Base-by-base conservation (phyloP, 2,888 invertebrate species). In the Morinoia aosen region DNA sequence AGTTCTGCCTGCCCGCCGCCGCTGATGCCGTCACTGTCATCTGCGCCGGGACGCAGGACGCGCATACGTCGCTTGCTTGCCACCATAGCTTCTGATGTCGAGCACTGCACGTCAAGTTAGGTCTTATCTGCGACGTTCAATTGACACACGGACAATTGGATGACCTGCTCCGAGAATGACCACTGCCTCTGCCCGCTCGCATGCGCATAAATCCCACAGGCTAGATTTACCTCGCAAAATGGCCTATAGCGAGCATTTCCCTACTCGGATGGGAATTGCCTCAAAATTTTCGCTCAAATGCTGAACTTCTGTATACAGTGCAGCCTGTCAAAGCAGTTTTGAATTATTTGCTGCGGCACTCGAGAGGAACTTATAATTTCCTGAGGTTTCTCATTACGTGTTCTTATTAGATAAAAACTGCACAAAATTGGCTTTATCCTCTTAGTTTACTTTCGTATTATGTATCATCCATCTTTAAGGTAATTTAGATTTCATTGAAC, bases 91-190 rank as follows among this genome's bases (percentile, higher is more conserved):
- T 57, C 57, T 93, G 95, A 95, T 95, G 95, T 39, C 95, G 64
- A n/a, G 95, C 64, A 19, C 48, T 61, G 19, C 95, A 61, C 56
- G 95, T 95, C 95, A 95, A 12, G 95, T 95, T 95, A 95, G 64
- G 95, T 64, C 95, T 95, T 95, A 95, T 64, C 95, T 95, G 61
- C 64, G 61, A 95, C 95, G 40, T 95, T 48, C 58, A 95, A 95
- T 95, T 95, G 95, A 95, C 95, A 95, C 64, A 64, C 40, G 58
- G 61, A 95, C 61, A 95, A 95, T 95, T 95, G 95, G 95, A 64
- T 64, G 95, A 95, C 93, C 93, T 57, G 93, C 93, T 93, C 93
- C 57, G 93, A 57, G 93, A 48, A 57, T 93, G 93, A 93, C 93
- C 93, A 57, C 93, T 19, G 93, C 57, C 93, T 56, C 57, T 48